Evolutionary conservation across 2,113 vertebrate species (phyloP).

Genomic region (Cyanoramphus novaezelandiae): DNA sequence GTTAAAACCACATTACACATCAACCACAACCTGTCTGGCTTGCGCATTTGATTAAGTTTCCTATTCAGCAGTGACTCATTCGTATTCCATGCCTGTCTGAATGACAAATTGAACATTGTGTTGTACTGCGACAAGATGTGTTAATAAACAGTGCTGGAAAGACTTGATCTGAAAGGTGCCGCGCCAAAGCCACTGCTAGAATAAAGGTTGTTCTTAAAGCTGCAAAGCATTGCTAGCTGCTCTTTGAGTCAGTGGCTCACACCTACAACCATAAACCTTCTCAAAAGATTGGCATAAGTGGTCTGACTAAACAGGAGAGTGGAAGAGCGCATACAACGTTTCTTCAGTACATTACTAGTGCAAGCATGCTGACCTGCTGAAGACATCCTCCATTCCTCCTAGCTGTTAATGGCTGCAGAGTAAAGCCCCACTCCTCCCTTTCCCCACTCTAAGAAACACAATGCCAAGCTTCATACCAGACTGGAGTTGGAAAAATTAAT

Average conservation of each 20-base stretch:
- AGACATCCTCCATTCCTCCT: background rate
- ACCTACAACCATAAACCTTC: background rate
- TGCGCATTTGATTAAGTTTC: constrained; percentile 65
- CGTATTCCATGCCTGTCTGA: constrained; percentile 69
- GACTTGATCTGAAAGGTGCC: constrained; percentile 65
- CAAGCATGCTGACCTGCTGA: constrained; percentile 12
- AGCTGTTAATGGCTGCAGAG: background rate
- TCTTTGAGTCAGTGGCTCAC: background rate
- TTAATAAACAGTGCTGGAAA: constrained; percentile 74
- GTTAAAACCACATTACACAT: constrained; percentile 62
- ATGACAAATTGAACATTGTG: constrained; percentile 73
- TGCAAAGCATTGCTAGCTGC: constrained; percentile 56
- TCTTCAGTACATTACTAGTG: background rate
- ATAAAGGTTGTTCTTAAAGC: constrained; percentile 35
- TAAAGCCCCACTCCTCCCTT: background rate
- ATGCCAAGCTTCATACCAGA: background rate
- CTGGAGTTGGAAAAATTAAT: background rate
- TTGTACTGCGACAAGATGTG: constrained; percentile 63
- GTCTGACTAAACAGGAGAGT: background rate
- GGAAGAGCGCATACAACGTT: background rate
- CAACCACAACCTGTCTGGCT: constrained; percentile 74
- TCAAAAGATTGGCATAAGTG: background rate
- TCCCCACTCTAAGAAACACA: background rate
- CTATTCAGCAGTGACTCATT: constrained; percentile 65
- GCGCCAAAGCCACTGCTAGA: background rate